These are phyloP conservation scores for Carposina sasakii DNA, from an alignment of 1,140 invertebrate genomes.

Conservation along the genomic window DNA sequence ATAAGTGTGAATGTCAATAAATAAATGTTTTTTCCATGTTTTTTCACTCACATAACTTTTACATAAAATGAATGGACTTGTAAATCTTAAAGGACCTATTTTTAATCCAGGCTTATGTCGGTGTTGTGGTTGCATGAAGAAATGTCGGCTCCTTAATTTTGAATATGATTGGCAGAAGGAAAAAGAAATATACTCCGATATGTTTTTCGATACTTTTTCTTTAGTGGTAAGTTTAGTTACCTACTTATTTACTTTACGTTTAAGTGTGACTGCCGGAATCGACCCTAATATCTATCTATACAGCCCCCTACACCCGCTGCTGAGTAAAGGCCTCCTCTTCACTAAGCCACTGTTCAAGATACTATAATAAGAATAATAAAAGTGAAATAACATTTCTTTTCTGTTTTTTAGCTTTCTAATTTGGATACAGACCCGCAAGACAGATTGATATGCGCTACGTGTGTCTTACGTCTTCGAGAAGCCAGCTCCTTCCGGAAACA, in stretches of 20 bases:
- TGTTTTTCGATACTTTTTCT: conserved; percentile 56
- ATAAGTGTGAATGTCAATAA: too few relatives aligned
- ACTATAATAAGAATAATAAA: too few relatives aligned
- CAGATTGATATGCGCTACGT: conserved; percentile 43
- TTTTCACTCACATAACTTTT: too few relatives aligned
- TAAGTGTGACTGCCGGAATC: too few relatives aligned
- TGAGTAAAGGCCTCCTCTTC: too few relatives aligned
- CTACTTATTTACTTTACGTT: too few relatives aligned
- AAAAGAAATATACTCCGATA: conserved; percentile 56
- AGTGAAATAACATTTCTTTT: too few relatives aligned
- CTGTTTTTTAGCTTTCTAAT: conserved; percentile 39
- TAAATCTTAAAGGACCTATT: conserved; percentile 51
- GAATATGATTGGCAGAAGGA: conserved; percentile 46
- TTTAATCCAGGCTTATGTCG: conserved; percentile 47
- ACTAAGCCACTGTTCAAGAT: too few relatives aligned
- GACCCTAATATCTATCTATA: too few relatives aligned
- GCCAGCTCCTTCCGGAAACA: conserved; percentile 42
- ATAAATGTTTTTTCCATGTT: too few relatives aligned
- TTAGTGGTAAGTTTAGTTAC: conserved; percentile 18
- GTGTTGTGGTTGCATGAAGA: conserved; percentile 53
- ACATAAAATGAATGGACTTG: too few relatives aligned
- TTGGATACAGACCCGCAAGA: conserved; percentile 31
- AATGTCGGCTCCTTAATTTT: conserved; percentile 44
- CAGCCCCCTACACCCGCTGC: too few relatives aligned
- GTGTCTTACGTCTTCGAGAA: conserved; percentile 45